Evolutionary conservation across 2,113 vertebrate species (phyloP).

Genomic region (Saccopteryx bilineata): DNA sequence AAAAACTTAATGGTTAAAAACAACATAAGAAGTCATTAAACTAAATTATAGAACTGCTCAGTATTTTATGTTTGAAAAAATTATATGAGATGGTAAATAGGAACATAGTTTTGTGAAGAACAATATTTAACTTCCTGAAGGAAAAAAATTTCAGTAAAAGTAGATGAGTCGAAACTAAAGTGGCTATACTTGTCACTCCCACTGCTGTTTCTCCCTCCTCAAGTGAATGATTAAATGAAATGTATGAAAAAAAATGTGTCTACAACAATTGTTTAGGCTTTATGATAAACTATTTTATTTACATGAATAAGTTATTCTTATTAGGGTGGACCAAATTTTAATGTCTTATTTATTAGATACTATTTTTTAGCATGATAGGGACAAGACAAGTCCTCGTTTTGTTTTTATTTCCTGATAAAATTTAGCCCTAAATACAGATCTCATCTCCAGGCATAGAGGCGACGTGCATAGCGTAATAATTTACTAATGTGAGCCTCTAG

Average conservation of each 20-base stretch:
- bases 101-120: background rate
- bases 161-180: slow-evolving; percentile 12
- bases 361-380: background rate
- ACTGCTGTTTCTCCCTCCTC: background rate
- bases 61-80: background rate
- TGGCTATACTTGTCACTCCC: background rate
- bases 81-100: background rate
- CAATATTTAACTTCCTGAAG: background rate
- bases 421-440: slow-evolving; percentile 16
- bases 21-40: background rate
- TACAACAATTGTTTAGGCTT: background rate
- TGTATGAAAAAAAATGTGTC: background rate
- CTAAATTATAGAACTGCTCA: background rate
- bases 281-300: background rate
- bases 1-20: background rate
- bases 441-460: background rate
- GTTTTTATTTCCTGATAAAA: background rate
- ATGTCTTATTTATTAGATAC: background rate
- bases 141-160: background rate
- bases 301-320: background rate
- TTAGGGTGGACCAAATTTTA: background rate
- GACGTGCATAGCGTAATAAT: slow-evolving; percentile 1
- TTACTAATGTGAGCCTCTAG: background rate
- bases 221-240: background rate
- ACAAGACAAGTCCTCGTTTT: background rate